Percentiles rank a stretch among this genome's conserved stretches.
Conservation (phyloP, 1,140 invertebrate species). For the Holotrichia oblita region DNA sequence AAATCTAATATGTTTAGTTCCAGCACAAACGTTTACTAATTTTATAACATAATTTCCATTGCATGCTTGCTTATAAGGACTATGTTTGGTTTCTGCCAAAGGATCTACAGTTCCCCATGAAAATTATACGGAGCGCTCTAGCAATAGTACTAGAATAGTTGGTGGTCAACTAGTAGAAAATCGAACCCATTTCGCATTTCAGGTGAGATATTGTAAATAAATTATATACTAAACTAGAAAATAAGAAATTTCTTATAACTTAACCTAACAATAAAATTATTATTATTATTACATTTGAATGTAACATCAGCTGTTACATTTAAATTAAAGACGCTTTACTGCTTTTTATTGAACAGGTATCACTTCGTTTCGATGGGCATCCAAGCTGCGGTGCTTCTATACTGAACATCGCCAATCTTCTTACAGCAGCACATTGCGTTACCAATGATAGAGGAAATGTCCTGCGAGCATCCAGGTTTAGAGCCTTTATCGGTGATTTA, state of each 20-base stretch:
- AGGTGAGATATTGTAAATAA: constrained; percentile 7
- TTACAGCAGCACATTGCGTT: constrained; percentile 10
- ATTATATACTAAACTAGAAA: not conserved
- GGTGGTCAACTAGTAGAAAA: constrained; percentile 6
- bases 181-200: constrained; percentile 3
- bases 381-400: not conserved
- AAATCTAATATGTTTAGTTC: too few species aligned
- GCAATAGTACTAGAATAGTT: not conserved
- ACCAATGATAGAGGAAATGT: not conserved
- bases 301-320: too few species aligned
- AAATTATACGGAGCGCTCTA: too few species aligned
- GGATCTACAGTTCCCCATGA: too few species aligned
- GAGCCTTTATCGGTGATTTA: constrained; percentile 12
- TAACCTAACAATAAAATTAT: not conserved
- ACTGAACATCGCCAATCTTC: not conserved
- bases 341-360: not conserved
- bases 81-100: too few species aligned
- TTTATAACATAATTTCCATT: too few species aligned
- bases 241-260: too few species aligned
- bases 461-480: not conserved
- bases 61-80: too few species aligned
- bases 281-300: too few species aligned
- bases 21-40: too few species aligned
- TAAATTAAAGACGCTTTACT: not conserved
- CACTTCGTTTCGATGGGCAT: not conserved